phyloP scores from a whole-genome alignment of 1,140 invertebrate species.

The Sycophaga agraensis region DNA sequence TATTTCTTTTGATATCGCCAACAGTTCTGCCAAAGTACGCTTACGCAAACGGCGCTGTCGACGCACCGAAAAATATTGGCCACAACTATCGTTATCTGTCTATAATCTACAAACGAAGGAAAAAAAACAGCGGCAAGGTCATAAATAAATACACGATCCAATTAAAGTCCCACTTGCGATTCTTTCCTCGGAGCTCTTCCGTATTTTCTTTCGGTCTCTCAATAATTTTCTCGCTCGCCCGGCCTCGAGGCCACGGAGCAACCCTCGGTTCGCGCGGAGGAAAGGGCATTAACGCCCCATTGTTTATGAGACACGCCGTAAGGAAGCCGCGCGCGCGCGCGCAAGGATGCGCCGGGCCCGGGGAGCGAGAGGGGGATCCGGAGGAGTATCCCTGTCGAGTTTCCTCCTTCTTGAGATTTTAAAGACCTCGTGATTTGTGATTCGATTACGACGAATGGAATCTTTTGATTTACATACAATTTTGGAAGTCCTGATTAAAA shows the following conservation, averaged over 20 bases:
- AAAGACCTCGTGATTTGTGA: no score
- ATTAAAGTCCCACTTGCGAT: slow-evolving; percentile 20
- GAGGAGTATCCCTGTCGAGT: no score
- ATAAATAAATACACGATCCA: slow-evolving; percentile 20
- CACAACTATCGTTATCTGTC: no score
- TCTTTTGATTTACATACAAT: no score
- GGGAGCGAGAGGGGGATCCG: background rate
- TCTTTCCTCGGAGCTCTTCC: background rate
- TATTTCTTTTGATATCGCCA: no score
- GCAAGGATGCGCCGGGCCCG: background rate
- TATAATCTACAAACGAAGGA: background rate
- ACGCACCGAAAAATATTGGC: no score
- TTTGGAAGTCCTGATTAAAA: no score
- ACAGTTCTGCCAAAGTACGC: no score
- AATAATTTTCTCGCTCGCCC: slow-evolving; percentile 17
- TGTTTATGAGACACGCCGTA: slow-evolving; percentile 38
- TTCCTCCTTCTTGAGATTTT: no score
- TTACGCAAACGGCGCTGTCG: no score
- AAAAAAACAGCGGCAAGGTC: background rate
- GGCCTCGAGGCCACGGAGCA: background rate
- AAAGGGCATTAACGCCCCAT: slow-evolving; percentile 39
- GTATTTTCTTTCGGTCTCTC: slow-evolving; percentile 5
- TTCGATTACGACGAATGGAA: no score
- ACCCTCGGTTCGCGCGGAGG: slow-evolving; percentile 14
- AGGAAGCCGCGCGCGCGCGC: slow-evolving; percentile 21